Evolutionary conservation across 1,140 invertebrate species (phyloP).

Genomic region (Drosophila repletoides): DNA sequence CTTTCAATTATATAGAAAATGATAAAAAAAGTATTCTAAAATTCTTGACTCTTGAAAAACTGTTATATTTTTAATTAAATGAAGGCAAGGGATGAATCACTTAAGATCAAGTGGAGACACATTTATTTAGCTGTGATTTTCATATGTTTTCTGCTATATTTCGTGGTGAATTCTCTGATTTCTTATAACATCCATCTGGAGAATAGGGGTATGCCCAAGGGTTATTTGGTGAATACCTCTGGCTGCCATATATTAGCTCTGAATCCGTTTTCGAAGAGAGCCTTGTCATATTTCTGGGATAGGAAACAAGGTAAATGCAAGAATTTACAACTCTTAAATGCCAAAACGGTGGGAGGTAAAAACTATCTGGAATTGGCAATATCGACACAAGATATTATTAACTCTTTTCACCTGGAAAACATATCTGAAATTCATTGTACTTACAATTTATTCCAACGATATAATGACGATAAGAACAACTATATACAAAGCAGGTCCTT

Average conservation of each 20-base stretch:
- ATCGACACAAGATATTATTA: neutral
- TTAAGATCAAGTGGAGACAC: no score
- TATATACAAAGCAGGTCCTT: neutral
- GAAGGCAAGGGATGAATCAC: no score
- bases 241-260: conserved; percentile 30
- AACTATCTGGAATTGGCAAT: neutral
- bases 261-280: neutral
- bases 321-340: neutral
- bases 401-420: neutral
- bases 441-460: neutral
- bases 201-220: neutral
- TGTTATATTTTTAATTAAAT: neutral
- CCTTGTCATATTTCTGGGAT: fast-evolving
- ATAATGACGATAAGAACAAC: neutral
- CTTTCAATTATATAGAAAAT: neutral
- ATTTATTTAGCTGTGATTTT: neutral
- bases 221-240: conserved; percentile 40
- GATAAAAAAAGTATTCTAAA: neutral
- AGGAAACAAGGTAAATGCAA: neutral
- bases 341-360: neutral
- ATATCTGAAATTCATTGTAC: neutral
- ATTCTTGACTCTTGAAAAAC: neutral
- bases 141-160: conserved; percentile 5
- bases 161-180: neutral
- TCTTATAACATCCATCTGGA: neutral